Evolutionary conservation across 2,113 vertebrate genomes (phyloP), one percentile per base, ranked within the genome.

Genomic region (Romanogobio albipinnatus): DNA sequence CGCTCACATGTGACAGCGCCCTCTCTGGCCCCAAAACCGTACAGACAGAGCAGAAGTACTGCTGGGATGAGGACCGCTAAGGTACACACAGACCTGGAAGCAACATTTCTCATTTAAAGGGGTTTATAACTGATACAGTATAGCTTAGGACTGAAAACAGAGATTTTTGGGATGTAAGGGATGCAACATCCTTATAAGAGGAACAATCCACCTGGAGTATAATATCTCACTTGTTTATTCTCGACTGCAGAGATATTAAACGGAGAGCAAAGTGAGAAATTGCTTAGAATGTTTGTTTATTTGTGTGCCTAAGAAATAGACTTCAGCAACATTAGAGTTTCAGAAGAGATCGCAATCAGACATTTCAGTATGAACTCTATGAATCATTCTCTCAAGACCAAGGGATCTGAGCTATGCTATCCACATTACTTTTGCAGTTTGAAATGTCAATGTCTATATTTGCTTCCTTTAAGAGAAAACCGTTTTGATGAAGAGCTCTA

Each of bases 11-110:
- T 94, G 94, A 92, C 96, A 39, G 94, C 96, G 94, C 96, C 97
- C 93, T 93, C 97, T 92, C 91, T 97, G 93, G 95, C 89, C 9
- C 95, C 97, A 87, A 97, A 96, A 96, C 96, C 96, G 95, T 97
- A 96, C 90, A 90, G 95, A 45, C 97, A 96, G 84, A 93, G 95
- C 82, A 94, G 91, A 92, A 93, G 83, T 80, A 93, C 92, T 39
- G 91, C 94, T 33, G 93, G 95, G 87, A 92, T 95, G 43, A 94
- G 94, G 92, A 94, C 93, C 75, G 94, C 93, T 85, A 97, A 98
- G 97, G 97, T 98, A 86, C 17, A 15, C 5, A 29, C 80, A 53
- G 22, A n/a, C 11, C 47, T 43, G 5, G 15, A 71, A 14, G 22
- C 9, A 29, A 53, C 24, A 26, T 53, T 49, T 51, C 24, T 51